Evolutionary conservation across 2,113 vertebrate species (phyloP).

Genomic region (Isurus oxyrinchus): DNA sequence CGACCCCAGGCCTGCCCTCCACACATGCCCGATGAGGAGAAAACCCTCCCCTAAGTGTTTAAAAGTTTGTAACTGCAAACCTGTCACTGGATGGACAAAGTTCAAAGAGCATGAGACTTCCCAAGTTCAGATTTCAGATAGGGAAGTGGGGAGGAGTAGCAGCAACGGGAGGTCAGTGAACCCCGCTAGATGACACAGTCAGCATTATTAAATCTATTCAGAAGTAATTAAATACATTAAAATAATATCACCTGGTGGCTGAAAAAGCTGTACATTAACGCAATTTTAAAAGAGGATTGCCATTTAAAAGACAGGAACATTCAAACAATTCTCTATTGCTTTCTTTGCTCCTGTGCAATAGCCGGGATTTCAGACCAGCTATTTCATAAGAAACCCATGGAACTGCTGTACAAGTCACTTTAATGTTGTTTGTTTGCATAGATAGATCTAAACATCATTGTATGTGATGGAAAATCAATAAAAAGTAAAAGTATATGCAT

Average conservation of each 20-base stretch:
- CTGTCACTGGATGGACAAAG: not conserved
- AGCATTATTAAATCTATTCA: not conserved
- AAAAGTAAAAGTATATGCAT: not conserved
- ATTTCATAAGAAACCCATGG: not conserved
- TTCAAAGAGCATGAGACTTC: not conserved
- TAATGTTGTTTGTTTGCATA: not conserved
- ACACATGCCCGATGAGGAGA: no score
- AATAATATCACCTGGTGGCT: not conserved
- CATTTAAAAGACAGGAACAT: not conserved
- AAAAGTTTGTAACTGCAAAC: not conserved
- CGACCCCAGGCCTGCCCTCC: no score
- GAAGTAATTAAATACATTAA: no score
- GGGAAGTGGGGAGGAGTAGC: not conserved
- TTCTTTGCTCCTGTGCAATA: not conserved
- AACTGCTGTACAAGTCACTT: not conserved
- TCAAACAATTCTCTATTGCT: not conserved
- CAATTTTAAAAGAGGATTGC: not conserved
- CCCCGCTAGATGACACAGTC: not conserved
- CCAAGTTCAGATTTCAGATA: not conserved
- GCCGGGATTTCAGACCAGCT: not conserved
- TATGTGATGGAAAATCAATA: constrained; percentile 19
- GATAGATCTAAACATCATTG: not conserved
- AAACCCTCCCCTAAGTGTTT: not conserved
- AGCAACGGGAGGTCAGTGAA: not conserved
- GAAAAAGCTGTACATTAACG: not conserved